phyloP scores from a whole-genome alignment of 2,888 invertebrate species.

The Hirudinaria manillensis region DNA sequence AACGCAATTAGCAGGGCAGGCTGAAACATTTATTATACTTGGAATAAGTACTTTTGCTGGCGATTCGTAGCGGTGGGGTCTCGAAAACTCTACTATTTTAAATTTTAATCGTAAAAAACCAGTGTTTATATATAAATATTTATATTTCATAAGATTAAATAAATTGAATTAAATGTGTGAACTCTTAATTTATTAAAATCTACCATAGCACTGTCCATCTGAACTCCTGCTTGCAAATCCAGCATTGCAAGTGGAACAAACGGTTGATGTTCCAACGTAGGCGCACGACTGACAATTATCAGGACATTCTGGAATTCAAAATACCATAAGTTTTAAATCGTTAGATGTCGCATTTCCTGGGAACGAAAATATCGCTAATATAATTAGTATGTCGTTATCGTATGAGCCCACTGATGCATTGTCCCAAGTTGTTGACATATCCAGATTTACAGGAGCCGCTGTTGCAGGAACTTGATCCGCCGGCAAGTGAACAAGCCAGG shows the following conservation, averaged over 20 bases:
- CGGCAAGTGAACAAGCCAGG: conserved; percentile 23
- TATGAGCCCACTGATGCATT: conserved; percentile 22
- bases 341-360: neutral
- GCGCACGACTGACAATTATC: conserved; percentile 26
- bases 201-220: conserved; percentile 33
- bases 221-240: conserved; percentile 27
- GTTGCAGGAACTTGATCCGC: conserved; percentile 25
- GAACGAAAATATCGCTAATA: neutral
- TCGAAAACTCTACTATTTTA: too few species aligned
- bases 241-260: conserved; percentile 28
- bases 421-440: conserved; percentile 29
- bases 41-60: too few species aligned
- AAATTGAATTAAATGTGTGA: too few species aligned
- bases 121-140: too few species aligned
- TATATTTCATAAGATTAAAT: too few species aligned
- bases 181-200: neutral
- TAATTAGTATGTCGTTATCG: neutral
- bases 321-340: conserved; percentile 16
- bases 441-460: conserved; percentile 15
- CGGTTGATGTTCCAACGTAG: conserved; percentile 11
- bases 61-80: too few species aligned
- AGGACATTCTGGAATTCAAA: conserved; percentile 32
- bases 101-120: too few species aligned
- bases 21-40: conserved; percentile 7
- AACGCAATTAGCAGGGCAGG: conserved; percentile 33